These are phyloP conservation scores for Drosophila anceps DNA, from an alignment of 2,888 invertebrate genomes.

Conservation along the genomic window DNA sequence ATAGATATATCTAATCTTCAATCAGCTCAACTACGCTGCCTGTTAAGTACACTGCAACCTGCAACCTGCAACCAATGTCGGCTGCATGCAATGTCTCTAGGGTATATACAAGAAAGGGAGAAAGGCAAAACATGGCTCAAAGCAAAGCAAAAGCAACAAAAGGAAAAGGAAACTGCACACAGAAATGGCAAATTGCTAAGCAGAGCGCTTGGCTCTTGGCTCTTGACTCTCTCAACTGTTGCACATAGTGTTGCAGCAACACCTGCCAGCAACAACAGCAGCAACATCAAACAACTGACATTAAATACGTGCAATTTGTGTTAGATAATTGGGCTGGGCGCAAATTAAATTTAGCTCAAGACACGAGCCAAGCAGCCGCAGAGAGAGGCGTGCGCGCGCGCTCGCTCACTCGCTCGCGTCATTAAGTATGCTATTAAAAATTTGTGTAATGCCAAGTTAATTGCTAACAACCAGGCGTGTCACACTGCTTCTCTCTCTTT, in stretches of 20 bases:
- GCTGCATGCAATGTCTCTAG: background rate
- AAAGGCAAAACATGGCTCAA: slow-evolving; percentile 22
- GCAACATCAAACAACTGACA: background rate
- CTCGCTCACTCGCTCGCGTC: slow-evolving; percentile 14
- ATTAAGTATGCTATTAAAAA: slow-evolving; percentile 73
- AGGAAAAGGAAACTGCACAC: slow-evolving; percentile 41
- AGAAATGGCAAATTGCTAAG: slow-evolving; percentile 42
- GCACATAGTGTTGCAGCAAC: slow-evolving; percentile 40
- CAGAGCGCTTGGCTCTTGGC: slow-evolving; percentile 26
- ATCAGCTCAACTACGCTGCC: background rate
- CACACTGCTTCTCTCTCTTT: background rate
- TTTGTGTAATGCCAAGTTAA: slow-evolving; percentile 69
- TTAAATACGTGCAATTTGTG: slow-evolving; percentile 46
- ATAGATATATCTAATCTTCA: too few species aligned
- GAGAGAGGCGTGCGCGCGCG: background rate
- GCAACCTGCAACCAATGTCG: background rate
- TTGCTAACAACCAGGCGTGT: slow-evolving; percentile 70
- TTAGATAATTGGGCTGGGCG: slow-evolving; percentile 42
- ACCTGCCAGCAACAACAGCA: background rate
- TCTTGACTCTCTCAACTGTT: slow-evolving; percentile 44
- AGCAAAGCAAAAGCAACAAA: slow-evolving; percentile 39
- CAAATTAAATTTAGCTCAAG: slow-evolving; percentile 29
- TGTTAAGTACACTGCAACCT: background rate
- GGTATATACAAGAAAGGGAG: background rate
- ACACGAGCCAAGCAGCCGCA: background rate